phyloP scores from a whole-genome alignment of 2,888 invertebrate species.

The Dysmachus trigonus region DNA sequence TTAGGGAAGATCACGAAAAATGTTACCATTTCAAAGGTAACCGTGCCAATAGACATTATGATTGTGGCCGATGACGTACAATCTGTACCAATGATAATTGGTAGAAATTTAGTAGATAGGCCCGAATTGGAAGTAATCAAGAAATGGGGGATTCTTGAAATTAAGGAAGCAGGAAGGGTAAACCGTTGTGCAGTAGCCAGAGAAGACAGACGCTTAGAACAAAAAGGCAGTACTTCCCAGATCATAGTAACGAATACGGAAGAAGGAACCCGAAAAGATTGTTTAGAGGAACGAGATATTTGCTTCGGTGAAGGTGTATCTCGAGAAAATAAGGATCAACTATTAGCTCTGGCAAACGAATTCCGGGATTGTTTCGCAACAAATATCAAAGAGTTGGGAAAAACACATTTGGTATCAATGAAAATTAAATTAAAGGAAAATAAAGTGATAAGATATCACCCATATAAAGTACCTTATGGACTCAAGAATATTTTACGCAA shows the following conservation, averaged over 20 bases:
- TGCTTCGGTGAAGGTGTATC: too few species aligned
- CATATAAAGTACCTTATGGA: background rate
- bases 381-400: background rate
- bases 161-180: too few species aligned
- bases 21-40: too few species aligned
- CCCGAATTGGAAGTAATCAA: background rate
- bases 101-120: background rate
- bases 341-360: too few species aligned
- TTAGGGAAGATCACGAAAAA: background rate
- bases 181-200: too few species aligned
- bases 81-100: background rate
- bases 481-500: background rate
- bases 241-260: too few species aligned
- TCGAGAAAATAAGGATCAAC: too few species aligned
- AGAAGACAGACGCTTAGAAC: too few species aligned
- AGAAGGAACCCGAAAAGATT: too few species aligned
- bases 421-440: constrained; percentile 8
- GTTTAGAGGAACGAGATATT: too few species aligned
- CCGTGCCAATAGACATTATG: background rate
- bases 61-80: background rate
- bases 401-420: background rate
- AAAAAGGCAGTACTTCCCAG: too few species aligned
- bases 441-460: background rate
- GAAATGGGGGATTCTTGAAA: background rate
- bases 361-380: too few species aligned